Base-by-base conservation (phyloP, 2,888 invertebrate species). In the Marronus borbonicus region DNA sequence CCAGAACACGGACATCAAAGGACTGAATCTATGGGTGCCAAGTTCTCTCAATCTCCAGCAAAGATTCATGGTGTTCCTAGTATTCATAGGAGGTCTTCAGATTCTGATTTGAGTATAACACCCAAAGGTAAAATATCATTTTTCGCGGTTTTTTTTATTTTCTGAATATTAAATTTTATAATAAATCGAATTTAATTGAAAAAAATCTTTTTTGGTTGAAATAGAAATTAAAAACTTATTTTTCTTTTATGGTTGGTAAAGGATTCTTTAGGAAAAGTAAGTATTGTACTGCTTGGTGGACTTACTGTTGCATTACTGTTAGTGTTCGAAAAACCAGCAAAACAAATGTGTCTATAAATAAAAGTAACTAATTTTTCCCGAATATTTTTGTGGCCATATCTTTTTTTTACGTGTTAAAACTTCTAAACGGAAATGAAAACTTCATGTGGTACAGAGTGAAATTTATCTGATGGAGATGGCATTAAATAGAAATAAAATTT, bases 61-160 rank as follows among this genome's bases (percentile, higher is more conserved):
- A 92, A 90, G 83, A 82, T 88, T 78, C 88, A 87, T 78, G 82
- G 86, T 50, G 85, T 87, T 0, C 84, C 87, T 68, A 85, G 91
- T 88, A 89, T 94, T 80, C 94, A 94, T 86, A 91, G 97, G 75
- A 90, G 97, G 83, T 97, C 97, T 3, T 97, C 97, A 2, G 98
- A 98, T 88, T 97, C 98, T 0, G 98, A 98, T 89, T 90, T 97
- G 82, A 97, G 96, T 90, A 93, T 97, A 69, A 96, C 97, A 12
- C 97, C 97, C 3, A 97, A 97, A 94, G 97, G 98, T 97, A 74
- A 77, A 76, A 28, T 70, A 28, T 60, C 55, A 52, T n/a, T 69
- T 65, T 36, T 72, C 55, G 49, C 20, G 2, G 0, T 8, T 44
- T 36, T 36, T 36, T 1, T 24, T 36, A 36, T 36, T 36, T 36